Percentiles rank a stretch among this genome's conserved stretches.
These are phyloP conservation scores for Melanotaenia parkinsoni DNA, from an alignment of 2,797 vertebrate species.

Conservation along the genomic window DNA sequence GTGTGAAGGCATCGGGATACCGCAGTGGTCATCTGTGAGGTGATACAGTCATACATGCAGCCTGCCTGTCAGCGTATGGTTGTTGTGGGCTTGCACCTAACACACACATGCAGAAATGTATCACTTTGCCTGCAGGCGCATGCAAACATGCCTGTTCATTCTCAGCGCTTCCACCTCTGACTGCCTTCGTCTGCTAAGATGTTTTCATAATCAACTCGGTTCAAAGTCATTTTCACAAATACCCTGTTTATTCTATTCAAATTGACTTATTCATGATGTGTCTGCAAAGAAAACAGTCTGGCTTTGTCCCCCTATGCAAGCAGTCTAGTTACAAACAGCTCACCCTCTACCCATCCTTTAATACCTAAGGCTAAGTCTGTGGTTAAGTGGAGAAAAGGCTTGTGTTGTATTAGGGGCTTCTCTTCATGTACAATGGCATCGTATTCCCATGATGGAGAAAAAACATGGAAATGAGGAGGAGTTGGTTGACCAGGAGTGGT, in stretches of 20 bases:
- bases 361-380: slow-evolving; percentile 26
- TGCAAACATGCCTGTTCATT: slow-evolving; percentile 23
- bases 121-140: slow-evolving; percentile 23
- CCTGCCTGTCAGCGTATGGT: slow-evolving; percentile 18
- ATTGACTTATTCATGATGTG: slow-evolving; percentile 47
- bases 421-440: slow-evolving; percentile 66
- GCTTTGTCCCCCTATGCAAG: slow-evolving; percentile 20
- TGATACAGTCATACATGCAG: slow-evolving; percentile 51
- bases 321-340: slow-evolving; percentile 50
- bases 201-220: slow-evolving; percentile 54
- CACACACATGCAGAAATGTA: slow-evolving; percentile 31
- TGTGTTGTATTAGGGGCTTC: slow-evolving; percentile 38
- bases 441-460: slow-evolving; percentile 44
- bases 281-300: slow-evolving; percentile 56
- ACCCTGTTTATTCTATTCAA: slow-evolving; percentile 65
- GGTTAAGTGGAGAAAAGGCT: slow-evolving; percentile 18
- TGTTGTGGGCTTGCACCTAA: slow-evolving; percentile 26
- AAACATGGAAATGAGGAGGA: slow-evolving; percentile 13
- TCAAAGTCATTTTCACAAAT: slow-evolving; percentile 67
- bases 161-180: slow-evolving; percentile 44
- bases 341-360: slow-evolving; percentile 32
- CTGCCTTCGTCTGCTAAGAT: slow-evolving; percentile 38
- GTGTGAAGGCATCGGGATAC: slow-evolving; percentile 25
- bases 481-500: slow-evolving; percentile 57
- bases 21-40: slow-evolving; percentile 66